phyloP scores from a whole-genome alignment of 2,888 invertebrate species.

The Cerceris ruficornis region DNA sequence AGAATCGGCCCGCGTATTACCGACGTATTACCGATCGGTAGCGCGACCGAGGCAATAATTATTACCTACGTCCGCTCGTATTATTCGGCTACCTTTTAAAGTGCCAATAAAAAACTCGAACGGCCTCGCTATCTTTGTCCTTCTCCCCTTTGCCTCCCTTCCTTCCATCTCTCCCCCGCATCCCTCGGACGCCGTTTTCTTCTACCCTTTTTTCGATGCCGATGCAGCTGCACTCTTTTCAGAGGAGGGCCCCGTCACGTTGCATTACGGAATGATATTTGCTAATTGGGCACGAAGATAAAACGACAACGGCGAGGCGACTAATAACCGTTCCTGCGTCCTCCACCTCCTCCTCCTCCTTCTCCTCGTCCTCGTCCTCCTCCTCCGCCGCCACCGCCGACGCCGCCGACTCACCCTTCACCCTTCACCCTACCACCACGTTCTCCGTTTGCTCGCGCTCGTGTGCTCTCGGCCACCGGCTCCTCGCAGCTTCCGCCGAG shows the following conservation, averaged over 20 bases:
- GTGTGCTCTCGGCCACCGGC: not conserved
- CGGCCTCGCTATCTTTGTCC: conserved; percentile 51
- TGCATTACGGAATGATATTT: conserved; percentile 81
- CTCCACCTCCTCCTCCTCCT: conserved; percentile 28
- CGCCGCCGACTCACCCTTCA: conserved; percentile 3
- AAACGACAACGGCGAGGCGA: conserved; percentile 75
- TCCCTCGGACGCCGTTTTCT: conserved; percentile 47
- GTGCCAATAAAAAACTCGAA: conserved; percentile 68
- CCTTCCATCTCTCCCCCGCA: conserved; percentile 11
- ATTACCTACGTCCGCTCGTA: conserved; percentile 75
- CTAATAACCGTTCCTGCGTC: conserved; percentile 77
- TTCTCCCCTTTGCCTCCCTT: conserved; percentile 17
- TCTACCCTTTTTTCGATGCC: conserved; percentile 56
- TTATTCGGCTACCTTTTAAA: conserved; percentile 73
- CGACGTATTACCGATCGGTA: conserved; percentile 49
- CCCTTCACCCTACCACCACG: conserved; percentile 40
- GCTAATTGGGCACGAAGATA: conserved; percentile 81
- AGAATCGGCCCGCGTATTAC: conserved; percentile 35
- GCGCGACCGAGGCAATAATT: conserved; percentile 72
- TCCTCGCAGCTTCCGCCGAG: not conserved
- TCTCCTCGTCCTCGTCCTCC: conserved; percentile 39
- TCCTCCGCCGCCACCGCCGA: conserved; percentile 1
- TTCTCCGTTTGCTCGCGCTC: not conserved
- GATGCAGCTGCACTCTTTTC: conserved; percentile 70
- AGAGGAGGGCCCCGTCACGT: conserved; percentile 76